A percentile compares a stretch with the other conserved stretches of the same genome.
Evolutionary conservation across 30 jellyfish, hydroid and myxozoan genomes (phyloP).

Genomic region (Chrysaora quinquecirrha): DNA sequence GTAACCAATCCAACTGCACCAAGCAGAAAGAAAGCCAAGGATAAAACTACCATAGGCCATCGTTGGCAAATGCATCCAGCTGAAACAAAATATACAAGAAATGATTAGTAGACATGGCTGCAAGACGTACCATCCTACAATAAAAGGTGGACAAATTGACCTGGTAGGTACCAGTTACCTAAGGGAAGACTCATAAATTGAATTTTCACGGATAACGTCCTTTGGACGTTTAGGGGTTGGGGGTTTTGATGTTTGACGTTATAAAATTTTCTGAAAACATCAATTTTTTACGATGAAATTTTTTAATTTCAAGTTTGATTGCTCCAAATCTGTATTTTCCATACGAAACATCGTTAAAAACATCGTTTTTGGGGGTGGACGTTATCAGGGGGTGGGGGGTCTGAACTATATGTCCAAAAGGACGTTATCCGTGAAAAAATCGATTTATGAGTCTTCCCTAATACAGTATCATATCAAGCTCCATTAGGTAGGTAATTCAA

Average conservation of each 20-base stretch:
- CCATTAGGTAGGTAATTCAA: not conserved
- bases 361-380: too few relatives aligned
- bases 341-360: too few relatives aligned
- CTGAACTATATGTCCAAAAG: too few relatives aligned
- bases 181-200: not conserved
- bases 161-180: not conserved
- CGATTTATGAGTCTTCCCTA: too few relatives aligned
- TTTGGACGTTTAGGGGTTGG: too few relatives aligned
- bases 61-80: conserved; percentile 61
- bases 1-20: conserved; percentile 73
- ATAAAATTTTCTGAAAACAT: not conserved
- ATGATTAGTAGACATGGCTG: conserved; percentile 12
- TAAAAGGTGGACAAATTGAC: not conserved
- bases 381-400: too few relatives aligned
- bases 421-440: too few relatives aligned
- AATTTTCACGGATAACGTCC: not conserved
- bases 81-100: conserved; percentile 6
- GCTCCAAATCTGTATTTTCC: too few relatives aligned
- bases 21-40: conserved; percentile 52
- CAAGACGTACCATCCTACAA: not conserved
- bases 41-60: conserved; percentile 59
- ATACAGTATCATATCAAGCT: not conserved
- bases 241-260: too few relatives aligned
- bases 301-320: not conserved
- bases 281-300: not conserved